These are phyloP conservation scores for Heterohyrax brucei DNA, from an alignment of 2,797 vertebrate species.

Conservation along the genomic window DNA sequence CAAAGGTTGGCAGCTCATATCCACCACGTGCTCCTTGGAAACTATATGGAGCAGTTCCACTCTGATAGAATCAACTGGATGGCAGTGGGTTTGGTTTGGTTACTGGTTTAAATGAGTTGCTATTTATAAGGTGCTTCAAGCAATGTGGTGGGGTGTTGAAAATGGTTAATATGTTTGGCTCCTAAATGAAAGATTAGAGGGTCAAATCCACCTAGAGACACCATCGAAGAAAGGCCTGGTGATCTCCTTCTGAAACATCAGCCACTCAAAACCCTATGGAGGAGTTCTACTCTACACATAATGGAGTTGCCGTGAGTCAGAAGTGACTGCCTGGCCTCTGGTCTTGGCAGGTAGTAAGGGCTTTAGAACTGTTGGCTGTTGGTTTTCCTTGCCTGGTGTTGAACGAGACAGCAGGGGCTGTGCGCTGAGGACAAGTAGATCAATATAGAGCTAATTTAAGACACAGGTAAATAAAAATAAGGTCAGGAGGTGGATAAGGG, in stretches of 20 bases:
- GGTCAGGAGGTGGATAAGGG: neutral
- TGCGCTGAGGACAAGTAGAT: neutral
- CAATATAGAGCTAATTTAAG: neutral
- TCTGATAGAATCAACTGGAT: no score
- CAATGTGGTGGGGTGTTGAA: neutral
- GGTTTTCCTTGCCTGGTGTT: constrained; percentile 24
- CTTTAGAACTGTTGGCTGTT: neutral
- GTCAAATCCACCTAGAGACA: neutral
- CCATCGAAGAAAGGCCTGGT: neutral
- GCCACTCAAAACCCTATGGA: neutral
- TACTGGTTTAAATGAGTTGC: neutral
- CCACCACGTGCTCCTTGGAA: no score
- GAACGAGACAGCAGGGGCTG: neutral
- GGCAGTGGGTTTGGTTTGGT: no score
- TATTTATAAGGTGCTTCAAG: constrained; percentile 1
- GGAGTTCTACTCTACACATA: neutral
- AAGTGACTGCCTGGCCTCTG: neutral
- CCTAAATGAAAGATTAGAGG: neutral
- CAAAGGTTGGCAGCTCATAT: no score
- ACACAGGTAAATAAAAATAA: neutral
- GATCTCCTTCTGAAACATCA: neutral
- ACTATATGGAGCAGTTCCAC: no score
- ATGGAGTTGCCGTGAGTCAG: neutral
- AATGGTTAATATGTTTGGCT: neutral
- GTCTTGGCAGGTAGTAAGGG: neutral